A percentile compares a stretch with the other conserved stretches of the same genome.
phyloP scores from a whole-genome alignment of 2,797 vertebrate species.

The Champsocephalus gunnari region DNA sequence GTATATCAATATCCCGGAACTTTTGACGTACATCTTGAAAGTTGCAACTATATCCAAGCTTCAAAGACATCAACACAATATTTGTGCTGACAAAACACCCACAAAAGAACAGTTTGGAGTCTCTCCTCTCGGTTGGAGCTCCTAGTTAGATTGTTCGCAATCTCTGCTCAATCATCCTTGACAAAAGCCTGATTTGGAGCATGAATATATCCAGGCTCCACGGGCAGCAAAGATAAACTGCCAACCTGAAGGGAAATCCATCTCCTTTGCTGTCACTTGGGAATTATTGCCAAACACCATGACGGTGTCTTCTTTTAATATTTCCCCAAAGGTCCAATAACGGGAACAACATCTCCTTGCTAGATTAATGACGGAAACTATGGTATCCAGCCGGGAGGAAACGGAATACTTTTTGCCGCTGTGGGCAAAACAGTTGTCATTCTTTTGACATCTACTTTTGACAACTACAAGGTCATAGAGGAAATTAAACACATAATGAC shows the following conservation, averaged over 20 bases:
- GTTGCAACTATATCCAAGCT: slow-evolving; percentile 11
- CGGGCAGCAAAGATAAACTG: slow-evolving; percentile 78
- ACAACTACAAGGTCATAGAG: slow-evolving; percentile 66
- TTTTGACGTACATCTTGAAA: slow-evolving; percentile 24
- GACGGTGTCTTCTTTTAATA: slow-evolving; percentile 79
- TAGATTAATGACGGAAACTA: slow-evolving; percentile 67
- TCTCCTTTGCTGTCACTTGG: slow-evolving; percentile 77
- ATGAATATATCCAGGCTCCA: slow-evolving; percentile 59
- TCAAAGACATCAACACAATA: slow-evolving; percentile 30
- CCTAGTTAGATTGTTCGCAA: slow-evolving; percentile 60
- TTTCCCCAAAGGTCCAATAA: slow-evolving; percentile 75
- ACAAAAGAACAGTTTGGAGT: slow-evolving; percentile 23
- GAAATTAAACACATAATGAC: slow-evolving; percentile 34
- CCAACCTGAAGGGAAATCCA: slow-evolving; percentile 79
- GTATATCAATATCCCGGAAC: slow-evolving; percentile 13
- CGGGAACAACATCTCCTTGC: slow-evolving; percentile 65
- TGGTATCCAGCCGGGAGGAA: slow-evolving; percentile 51
- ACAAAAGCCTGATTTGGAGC: slow-evolving; percentile 81
- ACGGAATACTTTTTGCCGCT: slow-evolving; percentile 50
- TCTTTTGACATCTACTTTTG: slow-evolving; percentile 64
- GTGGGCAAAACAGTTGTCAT: slow-evolving; percentile 61
- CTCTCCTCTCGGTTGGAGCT: slow-evolving; percentile 55
- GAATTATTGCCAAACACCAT: slow-evolving; percentile 78
- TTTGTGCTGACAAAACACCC: slow-evolving; percentile 55
- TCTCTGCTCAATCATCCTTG: slow-evolving; percentile 79